phyloP scores from a whole-genome alignment of 2,113 vertebrate species.

The Passer domesticus region DNA sequence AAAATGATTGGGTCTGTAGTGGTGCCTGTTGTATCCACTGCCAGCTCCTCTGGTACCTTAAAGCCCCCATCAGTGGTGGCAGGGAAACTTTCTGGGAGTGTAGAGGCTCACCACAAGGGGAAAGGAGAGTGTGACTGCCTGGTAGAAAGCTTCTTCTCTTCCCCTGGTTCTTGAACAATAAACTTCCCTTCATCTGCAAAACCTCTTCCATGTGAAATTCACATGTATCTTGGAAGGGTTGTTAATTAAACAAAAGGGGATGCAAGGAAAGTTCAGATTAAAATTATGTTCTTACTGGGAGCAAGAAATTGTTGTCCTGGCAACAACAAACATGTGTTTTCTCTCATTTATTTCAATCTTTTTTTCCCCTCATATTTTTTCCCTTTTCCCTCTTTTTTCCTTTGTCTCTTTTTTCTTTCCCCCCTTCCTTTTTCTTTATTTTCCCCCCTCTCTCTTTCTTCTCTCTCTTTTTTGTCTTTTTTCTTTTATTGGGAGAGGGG shows the following conservation, averaged over 20 bases:
- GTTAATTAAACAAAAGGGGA: not conserved
- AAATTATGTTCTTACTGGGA: not conserved
- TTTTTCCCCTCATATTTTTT: not conserved
- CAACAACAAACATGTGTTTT: not conserved
- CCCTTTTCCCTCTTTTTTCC: too few relatives aligned
- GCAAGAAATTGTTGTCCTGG: not conserved
- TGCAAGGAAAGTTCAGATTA: not conserved
- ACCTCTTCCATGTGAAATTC: not conserved
- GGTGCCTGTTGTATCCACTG: not conserved
- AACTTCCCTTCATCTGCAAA: not conserved
- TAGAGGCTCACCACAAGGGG: not conserved
- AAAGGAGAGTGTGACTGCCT: not conserved
- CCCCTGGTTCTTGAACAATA: not conserved
- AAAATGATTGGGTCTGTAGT: not conserved
- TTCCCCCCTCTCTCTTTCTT: accelerated
- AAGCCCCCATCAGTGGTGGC: not conserved
- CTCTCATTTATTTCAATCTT: accelerated
- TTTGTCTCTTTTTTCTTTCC: not conserved
- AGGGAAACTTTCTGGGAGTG: not conserved
- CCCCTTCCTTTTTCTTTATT: too few relatives aligned
- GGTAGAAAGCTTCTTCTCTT: not conserved
- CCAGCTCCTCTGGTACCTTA: not conserved
- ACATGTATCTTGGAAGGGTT: not conserved
- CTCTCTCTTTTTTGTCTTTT: not conserved
- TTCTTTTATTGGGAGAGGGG: not conserved